Percentiles rank a stretch among this genome's conserved stretches.
Conservation (phyloP, 2,113 vertebrate species). For the Cottus gobio region DNA sequence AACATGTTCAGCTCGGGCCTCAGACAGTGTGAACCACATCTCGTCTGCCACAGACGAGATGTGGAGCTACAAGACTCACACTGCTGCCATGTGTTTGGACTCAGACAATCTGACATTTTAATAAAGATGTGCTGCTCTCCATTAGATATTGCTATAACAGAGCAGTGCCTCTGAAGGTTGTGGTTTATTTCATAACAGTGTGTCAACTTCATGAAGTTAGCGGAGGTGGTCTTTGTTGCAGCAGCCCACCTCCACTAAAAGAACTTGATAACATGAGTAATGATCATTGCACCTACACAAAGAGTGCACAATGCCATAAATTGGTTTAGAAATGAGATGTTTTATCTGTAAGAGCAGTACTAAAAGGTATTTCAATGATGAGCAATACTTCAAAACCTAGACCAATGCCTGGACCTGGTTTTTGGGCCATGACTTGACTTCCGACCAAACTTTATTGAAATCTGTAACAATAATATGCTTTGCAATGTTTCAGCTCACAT, state of each 20-base stretch:
- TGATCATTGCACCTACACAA: not conserved
- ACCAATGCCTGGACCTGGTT: not conserved
- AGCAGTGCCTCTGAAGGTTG: not conserved
- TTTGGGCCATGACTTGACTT: not conserved
- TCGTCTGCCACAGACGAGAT: constrained; percentile 16
- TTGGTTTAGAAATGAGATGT: not conserved
- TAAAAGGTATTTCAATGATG: not conserved
- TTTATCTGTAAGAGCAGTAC: not conserved
- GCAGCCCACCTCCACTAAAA: not conserved
- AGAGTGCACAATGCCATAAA: not conserved
- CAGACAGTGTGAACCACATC: constrained; percentile 21
- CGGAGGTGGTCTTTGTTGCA: not conserved
- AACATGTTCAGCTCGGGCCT: constrained; percentile 5
- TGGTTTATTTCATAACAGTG: constrained; percentile 5
- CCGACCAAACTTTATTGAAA: not conserved
- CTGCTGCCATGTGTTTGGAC: constrained; percentile 13
- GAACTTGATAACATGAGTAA: constrained; percentile 3
- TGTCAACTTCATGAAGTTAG: not conserved
- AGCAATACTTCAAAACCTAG: not conserved
- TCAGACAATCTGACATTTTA: not conserved
- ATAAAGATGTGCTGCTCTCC: not conserved
- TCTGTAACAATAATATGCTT: not conserved
- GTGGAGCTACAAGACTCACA: constrained; percentile 16
- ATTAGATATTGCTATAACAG: no score
- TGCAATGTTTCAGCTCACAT: not conserved